Percentiles rank a stretch among this genome's conserved stretches.
phyloP scores from a whole-genome alignment of 2,888 invertebrate species.

The Ennomos erosarius region DNA sequence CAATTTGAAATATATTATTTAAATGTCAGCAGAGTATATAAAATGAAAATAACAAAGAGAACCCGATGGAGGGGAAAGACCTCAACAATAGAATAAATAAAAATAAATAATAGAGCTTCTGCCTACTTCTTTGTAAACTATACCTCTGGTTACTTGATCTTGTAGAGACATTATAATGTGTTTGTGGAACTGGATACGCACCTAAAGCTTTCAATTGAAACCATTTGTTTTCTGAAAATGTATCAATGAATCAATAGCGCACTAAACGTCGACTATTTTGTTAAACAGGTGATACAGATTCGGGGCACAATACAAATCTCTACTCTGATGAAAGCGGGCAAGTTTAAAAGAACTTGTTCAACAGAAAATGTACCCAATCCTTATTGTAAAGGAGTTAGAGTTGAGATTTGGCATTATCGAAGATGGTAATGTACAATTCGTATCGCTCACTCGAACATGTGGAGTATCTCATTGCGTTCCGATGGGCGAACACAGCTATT shows the following conservation, averaged over 20 bases:
- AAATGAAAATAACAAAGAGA: constrained; percentile 3
- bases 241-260: constrained; percentile 36
- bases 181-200: too few species aligned
- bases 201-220: too few species aligned
- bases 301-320: constrained; percentile 50
- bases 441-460: constrained; percentile 56
- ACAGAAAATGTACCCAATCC: constrained; percentile 10
- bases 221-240: neutral
- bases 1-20: constrained; percentile 11
- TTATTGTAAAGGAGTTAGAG: constrained; percentile 20
- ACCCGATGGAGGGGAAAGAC: too few species aligned
- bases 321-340: constrained; percentile 29
- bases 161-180: too few species aligned
- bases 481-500: constrained; percentile 64
- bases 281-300: constrained; percentile 57
- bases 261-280: constrained; percentile 50
- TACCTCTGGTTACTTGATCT: too few species aligned
- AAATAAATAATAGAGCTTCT: too few species aligned
- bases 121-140: too few species aligned
- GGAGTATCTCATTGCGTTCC: constrained; percentile 72
- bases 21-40: constrained; percentile 17
- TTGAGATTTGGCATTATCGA: constrained; percentile 24
- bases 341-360: constrained; percentile 20
- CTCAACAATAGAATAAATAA: too few species aligned
- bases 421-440: constrained; percentile 43